Base-by-base conservation (phyloP, 2,797 vertebrate species). In the Tokudaia tokunoshimensis region DNA sequence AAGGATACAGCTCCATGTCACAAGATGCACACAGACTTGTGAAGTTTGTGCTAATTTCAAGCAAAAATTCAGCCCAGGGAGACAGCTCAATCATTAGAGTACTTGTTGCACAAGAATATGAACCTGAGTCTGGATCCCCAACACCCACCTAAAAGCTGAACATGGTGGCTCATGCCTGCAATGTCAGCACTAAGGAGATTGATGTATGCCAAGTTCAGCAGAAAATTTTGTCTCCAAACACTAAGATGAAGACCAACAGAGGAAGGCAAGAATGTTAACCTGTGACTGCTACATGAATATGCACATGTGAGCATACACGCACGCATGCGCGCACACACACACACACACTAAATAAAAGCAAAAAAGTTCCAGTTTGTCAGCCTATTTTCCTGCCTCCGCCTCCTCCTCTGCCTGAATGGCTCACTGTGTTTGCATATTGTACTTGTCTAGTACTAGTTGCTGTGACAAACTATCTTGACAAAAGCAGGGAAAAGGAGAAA, bases 41-140 rank as follows among this genome's bases (percentile, higher is more conserved):
- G 22, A 92, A 81, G 6, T 52, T 84, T 72, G 22, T 87, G 59
- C 34, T 44, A 59, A 29, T 85, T 87, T 70, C 91, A 94, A 83
- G 47, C 26, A 55, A 41, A 88, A 70, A 50, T 14, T 74, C 34
- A 55, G 24, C n/a, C 37, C 2, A 1, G 85, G n/a, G 50, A 57
- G 5, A 13, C 19, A 37, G 84, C 47, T 52, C 65, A 55, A 1
- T 10, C 47, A 26, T 34, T 50, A 37, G 52, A 11, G 63, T 52
- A 26, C 65, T 37, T 72, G 14, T 13, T 57, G 9, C 4, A 8
- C 52, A 20, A 24, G 55, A 37, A 24, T 61, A 44, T 14, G 52
- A 75, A 47, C 26, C 70, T 34, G 55, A 61, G 37, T 22, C 22
- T 9, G 3, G 26, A 89, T 57, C n/a, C 50, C 70, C 52, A 75